Evolutionary conservation across 2,888 invertebrate species (phyloP), one percentile per base, ranked within the genome.

Genomic region (Pyrocoelia pectoralis): DNA sequence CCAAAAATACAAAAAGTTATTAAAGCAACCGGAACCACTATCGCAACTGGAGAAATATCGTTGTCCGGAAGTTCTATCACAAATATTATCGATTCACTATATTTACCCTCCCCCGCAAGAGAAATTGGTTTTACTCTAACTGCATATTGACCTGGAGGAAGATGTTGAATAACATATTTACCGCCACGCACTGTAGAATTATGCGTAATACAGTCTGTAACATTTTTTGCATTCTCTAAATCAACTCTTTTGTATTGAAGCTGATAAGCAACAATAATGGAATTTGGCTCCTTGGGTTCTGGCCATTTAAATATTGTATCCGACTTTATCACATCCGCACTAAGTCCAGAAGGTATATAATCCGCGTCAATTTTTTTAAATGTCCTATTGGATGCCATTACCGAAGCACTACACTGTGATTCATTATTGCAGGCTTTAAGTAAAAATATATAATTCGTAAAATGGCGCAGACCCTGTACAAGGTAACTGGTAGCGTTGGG

Each of bases 271-370:
- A 90, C 80, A 4, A 90, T 85, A 1, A 87, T 73, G 0, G 89
- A 88, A 74, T 92, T 93, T 0, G 90, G 88, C 17, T 82, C 67
- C n/a, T 72, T 69, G 0, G 91, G 91, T 65, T 85, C 82, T 0
- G 79, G 77, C 90, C 92, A 92, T 2, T 68, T 70, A 1, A 86
- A 60, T 12, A 68, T 60, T 4, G 75, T 74, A 5, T 71, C 61
- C 5, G 69, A 65, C 0, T 67, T 58, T 10, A 72, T 66, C 9
- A 70, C 63, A 1, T 69, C 58, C 0, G 75, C 72, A 1, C 56
- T 63, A 0, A 78, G 64, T 14, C 74, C 73, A 1, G 66, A 49
- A 0, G 54, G 66, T 2, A 85, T 74, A 41, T 80, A 72, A 70
- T 86, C 86, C 0, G 83, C 84, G 1, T 65, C 66, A 0, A 66